Base-by-base conservation (phyloP, 2,888 invertebrate genomes). In the Xanthostigma xanthostigma region DNA sequence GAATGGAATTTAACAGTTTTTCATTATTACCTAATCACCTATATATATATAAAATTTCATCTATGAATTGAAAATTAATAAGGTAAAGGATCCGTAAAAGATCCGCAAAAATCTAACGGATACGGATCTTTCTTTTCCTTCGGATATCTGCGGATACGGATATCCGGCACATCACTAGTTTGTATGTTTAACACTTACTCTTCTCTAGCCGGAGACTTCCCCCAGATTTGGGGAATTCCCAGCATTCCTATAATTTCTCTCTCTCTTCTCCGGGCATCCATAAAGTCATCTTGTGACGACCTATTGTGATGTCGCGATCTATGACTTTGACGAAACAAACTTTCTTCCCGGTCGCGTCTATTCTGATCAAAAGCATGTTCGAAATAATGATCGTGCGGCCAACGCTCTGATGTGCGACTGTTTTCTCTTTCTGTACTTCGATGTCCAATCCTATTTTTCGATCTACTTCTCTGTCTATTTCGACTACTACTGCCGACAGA, bases 181-280 rank as follows among this genome's bases (percentile, higher is more conserved):
- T 33, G n/a, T 10, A 27, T 27, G 27, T 6, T 43, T 44, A 48
- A 35, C 17, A 71, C 78, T 70, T 68, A 84, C 78, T 81, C 78
- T 53, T 78, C 75, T 54, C 75, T 73, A 0, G 71, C 59, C 0
- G 89, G 89, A 2, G 86, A 86, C 62, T 79, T 79, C 34, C 79
- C 81, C 89, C 89, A 89, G 45, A 86, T 71, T 50, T 76, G 71
- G 2, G 76, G 68, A 14, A 79, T 76, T 9, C 85, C 84, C 51
- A 78, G 67, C 56, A 77, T 71, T 2, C 87, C 86, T 41, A 89
- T 81, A 52, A 76, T 68, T 60, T 89, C 88, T 43, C 89, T 69
- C 58, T 88, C 81, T 56, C 77, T 75, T 49, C 87, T 67, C 49
- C 87, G 66, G 0, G 78, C 75, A 58, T 84, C 85, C 67, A 84